phyloP scores from a whole-genome alignment of 92 coral and sea anemone species.

The Galaxea fascicularis region DNA sequence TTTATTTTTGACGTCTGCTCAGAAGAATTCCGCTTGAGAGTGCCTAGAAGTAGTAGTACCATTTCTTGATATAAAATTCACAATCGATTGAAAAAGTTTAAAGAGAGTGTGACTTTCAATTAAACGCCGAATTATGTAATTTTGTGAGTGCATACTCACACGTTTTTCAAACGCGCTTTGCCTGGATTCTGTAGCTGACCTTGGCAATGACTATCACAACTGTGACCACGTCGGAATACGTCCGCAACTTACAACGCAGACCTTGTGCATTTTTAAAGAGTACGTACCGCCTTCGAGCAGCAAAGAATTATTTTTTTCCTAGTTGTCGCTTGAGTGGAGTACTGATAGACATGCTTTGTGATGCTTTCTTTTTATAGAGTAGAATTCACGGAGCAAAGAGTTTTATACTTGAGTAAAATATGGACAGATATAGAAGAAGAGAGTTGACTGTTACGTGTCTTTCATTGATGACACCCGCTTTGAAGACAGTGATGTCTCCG shows the following conservation, averaged over 20 bases:
- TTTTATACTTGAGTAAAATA: too few relatives aligned
- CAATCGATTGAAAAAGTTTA: neutral
- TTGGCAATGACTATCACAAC: neutral
- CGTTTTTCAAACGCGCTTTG: neutral
- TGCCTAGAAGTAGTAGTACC: too few relatives aligned
- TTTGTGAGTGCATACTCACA: neutral
- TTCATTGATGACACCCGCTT: neutral
- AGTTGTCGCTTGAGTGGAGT: neutral
- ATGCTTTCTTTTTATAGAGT: neutral
- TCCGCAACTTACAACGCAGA: neutral
- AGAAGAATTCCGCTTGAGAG: neutral
- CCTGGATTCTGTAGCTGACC: neutral
- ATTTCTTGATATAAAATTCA: neutral
- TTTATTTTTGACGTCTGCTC: neutral
- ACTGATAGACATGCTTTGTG: neutral
- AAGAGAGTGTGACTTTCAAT: too few relatives aligned
- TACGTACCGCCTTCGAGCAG: neutral
- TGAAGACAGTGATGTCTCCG: neutral
- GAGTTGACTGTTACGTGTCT: conserved; percentile 10
- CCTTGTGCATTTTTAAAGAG: neutral
- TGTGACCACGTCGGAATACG: neutral
- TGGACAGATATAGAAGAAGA: neutral
- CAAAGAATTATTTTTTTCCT: neutral
- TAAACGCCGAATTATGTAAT: neutral
- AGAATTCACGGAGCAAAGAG: neutral